phyloP scores from a whole-genome alignment of 2,113 vertebrate species.

The Neodon shergylaensis region DNA sequence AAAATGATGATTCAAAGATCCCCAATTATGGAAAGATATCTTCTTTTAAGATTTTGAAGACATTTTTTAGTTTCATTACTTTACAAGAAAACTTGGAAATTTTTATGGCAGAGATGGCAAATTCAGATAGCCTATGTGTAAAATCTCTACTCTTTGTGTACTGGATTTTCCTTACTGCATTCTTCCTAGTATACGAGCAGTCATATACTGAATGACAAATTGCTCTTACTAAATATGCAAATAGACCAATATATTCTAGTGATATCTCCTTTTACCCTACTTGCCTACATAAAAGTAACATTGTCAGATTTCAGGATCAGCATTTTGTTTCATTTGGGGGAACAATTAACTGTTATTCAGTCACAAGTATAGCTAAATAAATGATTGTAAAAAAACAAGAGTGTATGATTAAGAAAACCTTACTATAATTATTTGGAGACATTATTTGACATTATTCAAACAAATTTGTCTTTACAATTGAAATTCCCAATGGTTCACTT shows the following conservation, averaged over 20 bases:
- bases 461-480: constrained; percentile 51
- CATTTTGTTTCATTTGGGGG: not conserved
- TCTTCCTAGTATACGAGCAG: constrained; percentile 47
- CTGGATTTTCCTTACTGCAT: constrained; percentile 6
- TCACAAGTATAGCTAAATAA: constrained; percentile 66
- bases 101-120: not conserved
- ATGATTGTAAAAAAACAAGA: constrained; percentile 47
- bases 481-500: constrained; percentile 43
- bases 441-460: constrained; percentile 18
- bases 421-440: constrained; percentile 38
- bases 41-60: constrained; percentile 22
- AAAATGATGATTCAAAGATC: constrained; percentile 3
- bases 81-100: constrained; percentile 25
- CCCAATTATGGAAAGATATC: not conserved
- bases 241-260: not conserved
- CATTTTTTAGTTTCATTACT: constrained; percentile 31
- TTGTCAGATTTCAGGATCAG: constrained; percentile 23
- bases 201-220: constrained; percentile 32
- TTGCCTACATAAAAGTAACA: not conserved
- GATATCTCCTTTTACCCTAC: not conserved
- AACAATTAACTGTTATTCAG: constrained; percentile 51
- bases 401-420: constrained; percentile 40
- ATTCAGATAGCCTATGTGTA: not conserved
- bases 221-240: constrained; percentile 42
- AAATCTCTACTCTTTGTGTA: not conserved